These are phyloP conservation scores for Lophura nycthemera DNA, from an alignment of 2,113 vertebrate genomes.

Conservation along the genomic window DNA sequence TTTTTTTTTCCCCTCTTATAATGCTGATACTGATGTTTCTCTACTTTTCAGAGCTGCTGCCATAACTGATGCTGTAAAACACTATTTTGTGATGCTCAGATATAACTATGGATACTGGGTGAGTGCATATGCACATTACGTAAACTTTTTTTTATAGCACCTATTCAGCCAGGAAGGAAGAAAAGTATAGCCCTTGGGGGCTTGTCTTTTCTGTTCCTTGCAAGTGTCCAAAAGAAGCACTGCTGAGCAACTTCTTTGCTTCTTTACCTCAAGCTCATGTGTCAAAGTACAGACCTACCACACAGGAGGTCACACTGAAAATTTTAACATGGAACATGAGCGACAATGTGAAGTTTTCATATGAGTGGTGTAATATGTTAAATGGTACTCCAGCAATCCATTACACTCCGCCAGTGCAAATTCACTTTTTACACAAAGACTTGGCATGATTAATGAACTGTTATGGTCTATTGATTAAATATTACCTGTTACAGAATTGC, in stretches of 20 bases:
- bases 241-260: not conserved
- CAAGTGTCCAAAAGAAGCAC: not conserved
- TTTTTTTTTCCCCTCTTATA: not conserved
- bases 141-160: not conserved
- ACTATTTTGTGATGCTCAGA: not conserved
- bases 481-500: conserved; percentile 67
- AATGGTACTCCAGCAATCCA: conserved; percentile 22
- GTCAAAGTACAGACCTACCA: not conserved
- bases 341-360: not conserved
- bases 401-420: conserved; percentile 41
- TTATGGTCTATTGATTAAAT: conserved; percentile 68
- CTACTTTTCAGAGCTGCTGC: not conserved
- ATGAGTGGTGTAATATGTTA: not conserved
- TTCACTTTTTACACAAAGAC: conserved; percentile 62
- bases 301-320: not conserved
- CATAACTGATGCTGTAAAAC: not conserved
- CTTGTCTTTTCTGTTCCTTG: not conserved
- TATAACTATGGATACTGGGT: not conserved
- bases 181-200: not conserved
- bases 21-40: not conserved
- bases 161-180: not conserved
- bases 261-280: not conserved
- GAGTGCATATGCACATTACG: not conserved
- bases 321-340: not conserved
- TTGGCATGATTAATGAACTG: conserved; percentile 72